Evolutionary conservation across 2,113 vertebrate genomes (phyloP).

Genomic region (Serinus canaria): DNA sequence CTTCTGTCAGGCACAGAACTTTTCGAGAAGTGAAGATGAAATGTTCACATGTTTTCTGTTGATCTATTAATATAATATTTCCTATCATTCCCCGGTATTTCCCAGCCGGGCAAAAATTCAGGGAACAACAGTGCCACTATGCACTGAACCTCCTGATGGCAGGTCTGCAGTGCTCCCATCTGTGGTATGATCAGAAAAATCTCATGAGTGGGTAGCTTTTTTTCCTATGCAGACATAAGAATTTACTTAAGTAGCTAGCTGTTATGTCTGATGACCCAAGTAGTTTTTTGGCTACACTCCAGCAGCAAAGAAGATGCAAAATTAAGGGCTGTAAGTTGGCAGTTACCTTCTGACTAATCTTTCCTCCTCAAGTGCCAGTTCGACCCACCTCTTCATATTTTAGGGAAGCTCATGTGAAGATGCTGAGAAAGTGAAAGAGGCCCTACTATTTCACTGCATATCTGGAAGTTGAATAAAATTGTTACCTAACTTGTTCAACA

Average conservation of each 20-base stretch:
- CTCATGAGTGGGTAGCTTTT: constrained; percentile 5
- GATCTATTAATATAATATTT: background rate
- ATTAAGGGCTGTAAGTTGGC: constrained; percentile 22
- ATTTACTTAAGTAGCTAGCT: constrained; percentile 15
- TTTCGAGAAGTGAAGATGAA: background rate
- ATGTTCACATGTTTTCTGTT: background rate
- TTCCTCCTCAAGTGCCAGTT: background rate
- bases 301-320: constrained; percentile 16
- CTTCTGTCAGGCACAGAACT: background rate
- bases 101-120: background rate
- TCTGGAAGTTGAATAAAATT: background rate
- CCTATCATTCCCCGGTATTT: background rate
- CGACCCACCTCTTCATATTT: constrained; percentile 10
- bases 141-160: background rate
- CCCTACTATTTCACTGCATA: background rate
- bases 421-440: background rate
- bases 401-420: background rate
- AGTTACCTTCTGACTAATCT: constrained; percentile 41
- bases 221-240: background rate
- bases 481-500: background rate
- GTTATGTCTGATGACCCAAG: constrained; percentile 45
- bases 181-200: background rate
- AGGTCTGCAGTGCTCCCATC: background rate
- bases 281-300: constrained; percentile 3
- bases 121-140: background rate